Evolutionary conservation across 2,797 vertebrate species (phyloP), one percentile per base, ranked within the genome.

Genomic region (Rhodeus uyekii): DNA sequence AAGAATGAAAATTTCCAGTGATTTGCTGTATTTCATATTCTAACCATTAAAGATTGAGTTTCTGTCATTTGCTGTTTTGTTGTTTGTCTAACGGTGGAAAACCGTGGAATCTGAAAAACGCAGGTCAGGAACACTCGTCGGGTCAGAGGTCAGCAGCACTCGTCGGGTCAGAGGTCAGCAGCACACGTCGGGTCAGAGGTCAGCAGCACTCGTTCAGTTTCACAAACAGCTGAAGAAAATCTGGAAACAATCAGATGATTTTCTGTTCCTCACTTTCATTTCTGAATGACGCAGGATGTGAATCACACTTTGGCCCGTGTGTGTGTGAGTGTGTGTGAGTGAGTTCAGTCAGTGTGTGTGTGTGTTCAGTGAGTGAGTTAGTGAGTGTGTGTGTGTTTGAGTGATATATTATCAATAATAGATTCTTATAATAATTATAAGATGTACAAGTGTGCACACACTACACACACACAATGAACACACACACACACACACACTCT

Each of bases 161-260:
- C 13, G 22, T 19, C 2, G 29, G 76, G 67, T 73, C 68, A 81
- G 64, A 9, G 8, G 39, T 69, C 79, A 63, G 55, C 19, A 60
- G 65, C 27, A 67, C 74, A 48, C 13, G 22, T 19, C 2, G 29
- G 76, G 67, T 73, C 68, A 81, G 64, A 69, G 80, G 83, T 79
- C 55, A n/a, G n/a, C n/a, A n/a, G n/a, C n/a, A n/a, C n/a, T n/a
- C n/a, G n/a, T 22, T 42, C 29, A 34, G 12, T 61, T 48, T 44
- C 18, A 36, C 61, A 68, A 44, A 46, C 13, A 42, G 32, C 71
- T 3, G 13, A 29, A 50, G 36, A 71, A 48, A 89, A 91, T 92
- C 92, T 93, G 92, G 92, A 92, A 94, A 86, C 89, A 89, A 92
- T 92, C 89, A 90, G 42, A 34, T 10, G 77, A 53, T 81, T 87